phyloP scores from a whole-genome alignment of 2,888 invertebrate genomes.

The Steinernema scapterisci region DNA sequence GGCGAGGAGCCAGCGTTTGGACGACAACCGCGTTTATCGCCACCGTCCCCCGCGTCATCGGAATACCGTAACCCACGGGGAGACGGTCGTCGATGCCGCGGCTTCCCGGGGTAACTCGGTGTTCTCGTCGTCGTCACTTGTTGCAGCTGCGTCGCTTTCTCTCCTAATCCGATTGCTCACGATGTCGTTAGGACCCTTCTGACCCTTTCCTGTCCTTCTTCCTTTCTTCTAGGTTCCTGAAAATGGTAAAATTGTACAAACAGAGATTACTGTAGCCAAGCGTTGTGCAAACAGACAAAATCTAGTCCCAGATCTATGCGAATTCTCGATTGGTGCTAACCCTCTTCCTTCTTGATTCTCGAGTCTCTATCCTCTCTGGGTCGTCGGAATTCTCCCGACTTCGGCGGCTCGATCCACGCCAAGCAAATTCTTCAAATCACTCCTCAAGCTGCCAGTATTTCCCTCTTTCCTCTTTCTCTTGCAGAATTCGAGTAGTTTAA shows the following conservation, averaged over 20 bases:
- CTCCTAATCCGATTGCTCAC: conserved; percentile 23
- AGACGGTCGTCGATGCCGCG: background rate
- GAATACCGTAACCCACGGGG: background rate
- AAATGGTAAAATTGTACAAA: no score
- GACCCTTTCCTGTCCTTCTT: background rate
- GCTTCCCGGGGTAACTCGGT: background rate
- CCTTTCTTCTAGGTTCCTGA: no score
- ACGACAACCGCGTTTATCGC: conserved; percentile 13
- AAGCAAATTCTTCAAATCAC: conserved; percentile 14
- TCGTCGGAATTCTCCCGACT: background rate
- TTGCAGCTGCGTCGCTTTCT: conserved; percentile 4
- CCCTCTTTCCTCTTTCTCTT: background rate
- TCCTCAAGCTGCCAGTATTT: conserved; percentile 23
- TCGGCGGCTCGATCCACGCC: no score
- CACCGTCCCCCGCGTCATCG: conserved; percentile 10
- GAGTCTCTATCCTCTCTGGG: background rate
- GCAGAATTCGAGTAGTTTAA: background rate
- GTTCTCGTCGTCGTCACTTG: background rate
- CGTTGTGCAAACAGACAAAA: background rate
- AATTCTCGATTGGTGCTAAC: background rate
- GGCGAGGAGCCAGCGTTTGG: conserved; percentile 3
- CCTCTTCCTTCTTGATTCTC: background rate
- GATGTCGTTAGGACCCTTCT: background rate
- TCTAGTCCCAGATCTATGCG: no score
- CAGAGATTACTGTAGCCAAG: background rate